A percentile compares a stretch with the other conserved stretches of the same genome.
Conservation (phyloP, 2,888 invertebrate genomes). For the Ctenicera cuprea region DNA sequence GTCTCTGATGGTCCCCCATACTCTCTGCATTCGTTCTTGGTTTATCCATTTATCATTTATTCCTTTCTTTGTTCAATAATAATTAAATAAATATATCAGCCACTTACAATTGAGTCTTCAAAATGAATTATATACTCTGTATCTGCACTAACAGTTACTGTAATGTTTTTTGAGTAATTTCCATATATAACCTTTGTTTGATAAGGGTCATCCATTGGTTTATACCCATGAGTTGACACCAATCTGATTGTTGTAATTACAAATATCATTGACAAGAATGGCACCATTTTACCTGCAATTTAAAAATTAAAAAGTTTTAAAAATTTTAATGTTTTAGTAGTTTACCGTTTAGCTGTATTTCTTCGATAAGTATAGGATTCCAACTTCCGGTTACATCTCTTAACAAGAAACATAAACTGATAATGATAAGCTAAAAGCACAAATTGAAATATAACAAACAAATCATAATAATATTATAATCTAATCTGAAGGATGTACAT, state of each 20-base stretch:
- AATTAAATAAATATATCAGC: too few relatives aligned
- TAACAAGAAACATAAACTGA: neutral
- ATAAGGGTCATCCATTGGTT: neutral
- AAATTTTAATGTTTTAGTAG: too few relatives aligned
- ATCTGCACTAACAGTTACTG: neutral
- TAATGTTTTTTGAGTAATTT: conserved; percentile 11
- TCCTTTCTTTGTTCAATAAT: too few relatives aligned
- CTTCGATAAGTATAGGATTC: neutral
- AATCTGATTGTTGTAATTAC: neutral
- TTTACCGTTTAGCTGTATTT: too few relatives aligned
- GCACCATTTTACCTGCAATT: neutral
- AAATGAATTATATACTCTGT: conserved; percentile 22
- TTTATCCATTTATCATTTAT: too few relatives aligned
- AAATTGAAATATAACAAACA: too few relatives aligned
- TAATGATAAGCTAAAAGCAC: too few relatives aligned
- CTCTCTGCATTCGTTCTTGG: too few relatives aligned
- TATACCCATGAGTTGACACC: neutral
- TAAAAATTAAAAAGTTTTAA: too few relatives aligned
- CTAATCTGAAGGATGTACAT: too few relatives aligned
- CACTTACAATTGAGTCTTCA: conserved; percentile 22
- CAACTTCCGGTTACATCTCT: neutral
- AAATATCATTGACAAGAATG: neutral
- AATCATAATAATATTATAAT: too few relatives aligned
- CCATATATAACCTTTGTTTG: neutral
- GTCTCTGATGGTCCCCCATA: too few relatives aligned